Percentiles rank a stretch among this genome's conserved stretches.
Evolutionary conservation across 35 echinoderm and acorn worm genomes (phyloP).

Genomic region (Antedon bifida): DNA sequence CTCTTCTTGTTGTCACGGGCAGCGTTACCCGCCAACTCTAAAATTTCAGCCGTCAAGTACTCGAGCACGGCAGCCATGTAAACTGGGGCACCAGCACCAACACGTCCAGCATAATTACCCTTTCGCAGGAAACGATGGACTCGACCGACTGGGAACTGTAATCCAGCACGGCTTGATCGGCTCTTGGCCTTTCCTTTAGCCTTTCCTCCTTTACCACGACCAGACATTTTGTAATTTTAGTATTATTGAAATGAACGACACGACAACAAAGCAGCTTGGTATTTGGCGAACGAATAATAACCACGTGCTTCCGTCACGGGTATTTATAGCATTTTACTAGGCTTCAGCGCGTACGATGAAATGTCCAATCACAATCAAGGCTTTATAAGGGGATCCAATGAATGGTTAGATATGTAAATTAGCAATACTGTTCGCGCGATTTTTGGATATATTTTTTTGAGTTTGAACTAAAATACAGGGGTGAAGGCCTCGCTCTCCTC

Average conservation of each 20-base stretch:
- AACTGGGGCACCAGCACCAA: constrained; percentile 62
- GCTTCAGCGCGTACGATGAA: background rate
- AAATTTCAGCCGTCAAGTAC: constrained; percentile 69
- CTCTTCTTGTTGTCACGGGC: constrained; percentile 85
- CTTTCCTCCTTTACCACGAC: constrained; percentile 57
- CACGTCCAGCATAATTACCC: constrained; percentile 50
- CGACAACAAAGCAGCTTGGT: background rate
- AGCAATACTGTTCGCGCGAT: background rate
- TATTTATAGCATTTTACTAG: background rate
- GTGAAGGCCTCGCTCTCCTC: too few relatives aligned
- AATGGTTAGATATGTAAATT: background rate
- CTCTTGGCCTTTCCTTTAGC: constrained; percentile 34
- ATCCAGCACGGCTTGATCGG: constrained; percentile 53
- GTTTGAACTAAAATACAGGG: background rate
- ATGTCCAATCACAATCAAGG: background rate
- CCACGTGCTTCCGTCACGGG: background rate
- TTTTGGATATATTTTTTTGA: background rate
- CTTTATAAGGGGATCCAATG: background rate
- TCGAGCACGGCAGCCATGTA: constrained; percentile 74
- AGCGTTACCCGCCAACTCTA: constrained; percentile 77
- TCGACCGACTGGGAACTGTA: constrained; percentile 75
- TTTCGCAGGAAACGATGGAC: constrained; percentile 61
- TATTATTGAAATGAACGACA: background rate
- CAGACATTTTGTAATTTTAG: constrained; percentile 30
- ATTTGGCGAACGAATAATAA: background rate